A percentile compares a stretch with the other conserved stretches of the same genome.
These are phyloP conservation scores for Zalophus californianus DNA, from an alignment of 2,797 vertebrate genomes.

Conservation along the genomic window DNA sequence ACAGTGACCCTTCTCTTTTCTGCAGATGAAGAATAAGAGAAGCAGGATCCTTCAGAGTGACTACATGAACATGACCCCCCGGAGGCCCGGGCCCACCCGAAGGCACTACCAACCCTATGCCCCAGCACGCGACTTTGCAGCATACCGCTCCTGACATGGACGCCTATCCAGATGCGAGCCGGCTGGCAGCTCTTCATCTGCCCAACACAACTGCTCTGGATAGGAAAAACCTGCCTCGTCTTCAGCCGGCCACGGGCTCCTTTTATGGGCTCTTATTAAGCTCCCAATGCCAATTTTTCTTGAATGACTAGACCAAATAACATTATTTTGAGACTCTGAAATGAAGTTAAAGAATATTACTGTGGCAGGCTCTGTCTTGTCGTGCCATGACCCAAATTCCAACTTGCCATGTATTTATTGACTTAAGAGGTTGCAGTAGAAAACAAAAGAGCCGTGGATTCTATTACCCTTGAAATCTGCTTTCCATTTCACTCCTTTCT, in stretches of 20 bases:
- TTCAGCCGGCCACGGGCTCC: constrained; percentile 47
- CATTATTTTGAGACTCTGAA: constrained; percentile 52
- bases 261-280: not conserved
- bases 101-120: constrained; percentile 86
- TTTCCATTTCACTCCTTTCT: constrained; percentile 54
- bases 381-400: constrained; percentile 45
- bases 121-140: constrained; percentile 85
- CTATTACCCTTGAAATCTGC: constrained; percentile 35
- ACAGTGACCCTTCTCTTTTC: constrained; percentile 35
- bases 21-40: constrained; percentile 86
- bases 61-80: constrained; percentile 90
- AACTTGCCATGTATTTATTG: constrained; percentile 66
- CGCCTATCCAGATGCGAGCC: constrained; percentile 74
- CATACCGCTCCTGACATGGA: constrained; percentile 87
- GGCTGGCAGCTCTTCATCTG: constrained; percentile 42
- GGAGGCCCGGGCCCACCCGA: constrained; percentile 85
- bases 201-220: constrained; percentile 68
- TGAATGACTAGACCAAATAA: constrained; percentile 49
- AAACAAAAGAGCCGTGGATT: constrained; percentile 35
- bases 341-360: constrained; percentile 39
- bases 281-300: not conserved
- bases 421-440: constrained; percentile 54
- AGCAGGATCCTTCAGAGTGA: constrained; percentile 86
- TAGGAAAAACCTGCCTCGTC: constrained; percentile 67
- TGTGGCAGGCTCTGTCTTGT: not conserved